These are phyloP conservation scores for Eudasyphora cyanicolor DNA, from an alignment of 2,888 invertebrate species.

Conservation along the genomic window DNA sequence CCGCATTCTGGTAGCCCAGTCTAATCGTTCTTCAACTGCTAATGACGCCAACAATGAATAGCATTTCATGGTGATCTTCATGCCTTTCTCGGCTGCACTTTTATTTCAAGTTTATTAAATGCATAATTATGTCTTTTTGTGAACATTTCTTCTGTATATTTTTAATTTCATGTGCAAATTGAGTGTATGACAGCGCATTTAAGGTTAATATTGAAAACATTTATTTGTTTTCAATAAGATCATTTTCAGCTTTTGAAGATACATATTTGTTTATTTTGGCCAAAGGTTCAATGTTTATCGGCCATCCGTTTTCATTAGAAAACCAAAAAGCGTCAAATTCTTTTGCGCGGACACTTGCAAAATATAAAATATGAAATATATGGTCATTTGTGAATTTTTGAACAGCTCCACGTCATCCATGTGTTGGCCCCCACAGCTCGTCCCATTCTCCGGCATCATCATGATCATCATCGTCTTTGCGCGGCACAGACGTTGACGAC, in stretches of 20 bases:
- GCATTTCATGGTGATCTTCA: constrained; percentile 50
- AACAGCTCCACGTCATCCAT: not conserved
- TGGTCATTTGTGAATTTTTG: not conserved
- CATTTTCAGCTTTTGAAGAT: constrained; percentile 8
- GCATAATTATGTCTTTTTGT: constrained; percentile 59
- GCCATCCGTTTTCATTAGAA: not conserved
- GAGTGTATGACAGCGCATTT: not conserved
- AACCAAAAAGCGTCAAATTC: not conserved
- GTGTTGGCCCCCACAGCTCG: too few relatives aligned
- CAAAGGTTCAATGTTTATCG: not conserved
- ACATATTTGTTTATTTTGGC: constrained; percentile 23
- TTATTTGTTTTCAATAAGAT: constrained; percentile 35
- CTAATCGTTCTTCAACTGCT: too few relatives aligned
- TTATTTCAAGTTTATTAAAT: constrained; percentile 59
- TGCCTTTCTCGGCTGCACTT: constrained; percentile 21
- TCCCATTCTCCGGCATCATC: not conserved
- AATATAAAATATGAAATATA: not conserved
- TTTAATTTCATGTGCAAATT: not conserved
- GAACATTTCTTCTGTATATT: not conserved
- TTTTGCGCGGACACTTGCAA: not conserved
- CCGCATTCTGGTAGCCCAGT: too few relatives aligned
- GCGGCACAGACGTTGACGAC: constrained; percentile 2
- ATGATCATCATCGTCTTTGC: not conserved
- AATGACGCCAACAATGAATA: not conserved
- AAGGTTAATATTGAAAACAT: constrained; percentile 8